Evolutionary conservation across 2,888 invertebrate genomes (phyloP), one percentile per base, ranked within the genome.

Genomic region (Stratiomys singularior): DNA sequence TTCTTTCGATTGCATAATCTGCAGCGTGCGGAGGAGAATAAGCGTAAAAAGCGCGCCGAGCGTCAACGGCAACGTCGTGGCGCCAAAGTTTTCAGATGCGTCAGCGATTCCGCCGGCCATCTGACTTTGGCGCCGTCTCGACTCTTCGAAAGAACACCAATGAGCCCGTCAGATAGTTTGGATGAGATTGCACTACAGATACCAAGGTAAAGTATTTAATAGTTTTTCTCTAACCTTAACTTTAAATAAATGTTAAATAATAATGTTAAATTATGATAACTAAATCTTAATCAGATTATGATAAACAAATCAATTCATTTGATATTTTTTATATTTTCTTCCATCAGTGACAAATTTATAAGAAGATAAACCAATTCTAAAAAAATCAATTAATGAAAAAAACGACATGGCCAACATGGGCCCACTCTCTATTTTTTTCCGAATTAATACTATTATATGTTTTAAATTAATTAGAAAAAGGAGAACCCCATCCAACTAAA

Each of bases 1-100:
- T 96, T 96, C 93, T 96, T 96, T 89, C 96, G 96, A 84, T 92
- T 96, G 87, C 96, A 95, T 92, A 95, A 95, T 89, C 91, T 94
- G 86, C 95, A 93, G 88, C 92, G 96, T 81, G 93, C 93, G 87
- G 94, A 94, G 89, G 94, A 94, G 88, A 90, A 90, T 84, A 91
- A 92, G 86, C 90, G 91, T 81, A 91, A 91, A 85, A 91, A 90
- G 84, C 89, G 90, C 83, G 87, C 81, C 77, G 87, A 87, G 80
- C 86, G 86, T 76, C 87, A 89, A 78, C 85, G 87, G 13, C 87
- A 86, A 56, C 80, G 82, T 25, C 87, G 89, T 52, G 90, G 90
- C 85, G 89, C 89, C 84, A 92, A 91, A 87, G 89, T 88, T 84
- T 87, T 87, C 82, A 86, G 87, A 82, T 87, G 87, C 81, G 86